A percentile compares a stretch with the other conserved stretches of the same genome.
Evolutionary conservation across 2,113 vertebrate genomes (phyloP).

Genomic region (Boulengerochromis microlepis): DNA sequence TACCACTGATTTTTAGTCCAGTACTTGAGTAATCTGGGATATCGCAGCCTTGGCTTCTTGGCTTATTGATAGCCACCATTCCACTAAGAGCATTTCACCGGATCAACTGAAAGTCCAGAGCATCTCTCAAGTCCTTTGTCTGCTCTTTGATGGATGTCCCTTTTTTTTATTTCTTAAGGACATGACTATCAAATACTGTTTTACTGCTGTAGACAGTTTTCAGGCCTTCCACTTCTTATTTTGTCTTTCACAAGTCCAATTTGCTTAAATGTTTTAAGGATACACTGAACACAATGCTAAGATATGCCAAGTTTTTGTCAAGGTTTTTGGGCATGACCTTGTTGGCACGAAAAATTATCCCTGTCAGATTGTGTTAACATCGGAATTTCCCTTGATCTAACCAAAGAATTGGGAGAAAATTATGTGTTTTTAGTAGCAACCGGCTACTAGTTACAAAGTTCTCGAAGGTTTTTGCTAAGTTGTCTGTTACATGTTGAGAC

Average conservation of each 20-base stretch:
- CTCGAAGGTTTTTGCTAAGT: background rate
- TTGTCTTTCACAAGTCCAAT: background rate
- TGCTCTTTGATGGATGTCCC: background rate
- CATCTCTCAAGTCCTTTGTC: background rate
- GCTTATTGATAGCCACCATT: background rate
- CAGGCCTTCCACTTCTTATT: background rate
- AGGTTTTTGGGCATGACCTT: background rate
- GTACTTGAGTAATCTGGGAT: background rate
- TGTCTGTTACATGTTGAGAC: background rate
- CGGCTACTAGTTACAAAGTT: background rate
- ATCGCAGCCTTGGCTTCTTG: rapidly evolving
- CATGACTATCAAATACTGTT: background rate
- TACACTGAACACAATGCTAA: background rate
- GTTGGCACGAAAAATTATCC: background rate
- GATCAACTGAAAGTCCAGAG: background rate
- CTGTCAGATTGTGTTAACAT: background rate
- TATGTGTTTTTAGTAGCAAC: background rate
- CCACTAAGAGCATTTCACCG: background rate
- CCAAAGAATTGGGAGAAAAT: background rate
- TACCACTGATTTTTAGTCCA: background rate
- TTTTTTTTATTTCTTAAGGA: background rate
- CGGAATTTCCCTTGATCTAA: background rate
- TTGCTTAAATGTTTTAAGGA: background rate
- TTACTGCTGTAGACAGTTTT: background rate
- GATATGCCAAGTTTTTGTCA: background rate